Evolutionary conservation across 1,140 invertebrate genomes (phyloP).

Genomic region (Littorina saxatilis): DNA sequence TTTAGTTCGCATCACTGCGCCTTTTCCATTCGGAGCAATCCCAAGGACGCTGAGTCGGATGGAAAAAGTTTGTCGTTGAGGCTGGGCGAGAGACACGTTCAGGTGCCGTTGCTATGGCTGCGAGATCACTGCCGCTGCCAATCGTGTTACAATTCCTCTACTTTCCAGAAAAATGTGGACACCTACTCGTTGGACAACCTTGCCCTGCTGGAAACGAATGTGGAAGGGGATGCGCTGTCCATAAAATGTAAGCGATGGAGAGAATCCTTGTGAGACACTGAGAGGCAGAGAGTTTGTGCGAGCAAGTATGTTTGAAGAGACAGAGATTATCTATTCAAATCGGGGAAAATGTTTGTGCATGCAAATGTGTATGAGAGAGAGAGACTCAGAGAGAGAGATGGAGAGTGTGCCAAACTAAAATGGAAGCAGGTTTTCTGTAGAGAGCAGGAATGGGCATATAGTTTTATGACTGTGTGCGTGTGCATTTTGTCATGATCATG

Average conservation of each 20-base stretch:
- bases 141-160: slow-evolving; percentile 61
- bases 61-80: slow-evolving; percentile 20
- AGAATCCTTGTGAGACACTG: background rate
- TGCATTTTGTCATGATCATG: too few species aligned
- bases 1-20: too few species aligned
- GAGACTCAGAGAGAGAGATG: too few species aligned
- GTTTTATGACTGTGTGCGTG: too few species aligned
- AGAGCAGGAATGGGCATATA: too few species aligned
- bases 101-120: slow-evolving; percentile 63
- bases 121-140: slow-evolving; percentile 70
- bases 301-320: background rate
- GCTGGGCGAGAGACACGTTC: background rate
- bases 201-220: slow-evolving; percentile 21
- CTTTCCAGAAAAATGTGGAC: slow-evolving; percentile 63
- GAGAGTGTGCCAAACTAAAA: too few species aligned
- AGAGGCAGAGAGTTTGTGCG: background rate
- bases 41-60: background rate
- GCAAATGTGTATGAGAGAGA: too few species aligned
- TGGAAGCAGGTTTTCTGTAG: too few species aligned
- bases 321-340: too few species aligned
- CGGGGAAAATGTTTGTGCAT: too few species aligned
- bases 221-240: slow-evolving; percentile 42
- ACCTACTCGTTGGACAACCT: slow-evolving; percentile 41
- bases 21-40: too few species aligned
- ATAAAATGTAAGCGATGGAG: slow-evolving; percentile 50